These are phyloP conservation scores for Pollenia griseotomentosa DNA, from an alignment of 2,888 invertebrate species.

Conservation along the genomic window DNA sequence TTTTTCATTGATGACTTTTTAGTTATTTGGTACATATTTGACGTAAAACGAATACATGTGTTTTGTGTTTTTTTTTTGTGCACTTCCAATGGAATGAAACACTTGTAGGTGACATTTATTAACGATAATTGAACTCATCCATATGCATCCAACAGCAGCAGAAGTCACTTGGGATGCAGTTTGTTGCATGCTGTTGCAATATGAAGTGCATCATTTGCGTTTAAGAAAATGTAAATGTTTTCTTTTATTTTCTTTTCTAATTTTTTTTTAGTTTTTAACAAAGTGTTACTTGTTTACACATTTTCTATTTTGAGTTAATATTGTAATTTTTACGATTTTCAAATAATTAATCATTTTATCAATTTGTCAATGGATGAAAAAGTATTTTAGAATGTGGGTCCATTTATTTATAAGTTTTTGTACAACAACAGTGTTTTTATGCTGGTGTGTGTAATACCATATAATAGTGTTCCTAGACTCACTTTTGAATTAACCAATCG, in stretches of 20 bases:
- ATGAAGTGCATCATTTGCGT: slow-evolving; percentile 20
- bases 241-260: not conserved
- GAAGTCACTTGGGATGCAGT: not conserved
- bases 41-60: slow-evolving; percentile 61
- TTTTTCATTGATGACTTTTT: slow-evolving; percentile 69
- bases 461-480: too few species aligned
- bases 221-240: slow-evolving; percentile 25
- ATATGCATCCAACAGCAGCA: slow-evolving; percentile 32
- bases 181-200: slow-evolving; percentile 33
- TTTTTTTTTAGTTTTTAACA: slow-evolving; percentile 36
- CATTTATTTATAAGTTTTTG: not conserved
- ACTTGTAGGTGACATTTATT: slow-evolving; percentile 72
- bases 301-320: slow-evolving; percentile 56
- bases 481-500: too few species aligned
- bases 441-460: not conserved
- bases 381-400: not conserved
- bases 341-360: slow-evolving; percentile 61
- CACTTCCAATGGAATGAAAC: slow-evolving; percentile 14
- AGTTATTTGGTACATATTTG: slow-evolving; percentile 52
- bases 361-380: slow-evolving; percentile 58
- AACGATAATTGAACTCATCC: slow-evolving; percentile 71
- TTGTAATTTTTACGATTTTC: slow-evolving; percentile 22
- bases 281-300: slow-evolving; percentile 72
- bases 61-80: slow-evolving; percentile 32
- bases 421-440: slow-evolving; percentile 14